Conservation (phyloP, 2,797 vertebrate species). For the Lophius americanus region DNA sequence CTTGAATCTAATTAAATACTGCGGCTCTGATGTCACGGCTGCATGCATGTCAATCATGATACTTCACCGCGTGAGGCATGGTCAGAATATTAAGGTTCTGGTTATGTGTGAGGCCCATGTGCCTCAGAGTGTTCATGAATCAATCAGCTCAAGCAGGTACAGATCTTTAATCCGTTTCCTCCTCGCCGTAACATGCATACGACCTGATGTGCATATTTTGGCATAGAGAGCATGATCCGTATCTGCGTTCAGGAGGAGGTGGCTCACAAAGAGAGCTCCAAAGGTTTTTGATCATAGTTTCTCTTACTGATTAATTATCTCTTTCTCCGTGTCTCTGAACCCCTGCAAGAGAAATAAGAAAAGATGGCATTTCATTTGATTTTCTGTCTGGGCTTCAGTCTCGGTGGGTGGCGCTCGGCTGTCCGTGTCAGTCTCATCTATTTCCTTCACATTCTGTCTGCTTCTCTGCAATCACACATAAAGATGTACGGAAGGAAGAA, state of each 20-base stretch:
- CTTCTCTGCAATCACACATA: background rate
- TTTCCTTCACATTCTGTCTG: conserved; percentile 11
- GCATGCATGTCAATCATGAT: conserved; percentile 35
- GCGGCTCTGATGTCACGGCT: conserved; percentile 33
- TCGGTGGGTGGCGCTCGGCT: background rate
- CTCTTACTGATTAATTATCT: conserved; percentile 20
- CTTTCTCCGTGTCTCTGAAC: conserved; percentile 6
- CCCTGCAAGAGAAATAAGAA: background rate
- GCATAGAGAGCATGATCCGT: conserved; percentile 6
- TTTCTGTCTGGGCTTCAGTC: conserved; percentile 7
- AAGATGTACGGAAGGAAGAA: background rate
- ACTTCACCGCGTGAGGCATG: conserved; percentile 18
- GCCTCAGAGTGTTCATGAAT: conserved; percentile 13
- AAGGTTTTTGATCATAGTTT: conserved; percentile 24
- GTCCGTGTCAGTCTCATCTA: conserved; percentile 9
- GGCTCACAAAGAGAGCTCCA: background rate
- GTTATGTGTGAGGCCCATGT: conserved; percentile 10
- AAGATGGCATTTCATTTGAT: conserved; percentile 29
- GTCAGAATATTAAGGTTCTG: conserved; percentile 24
- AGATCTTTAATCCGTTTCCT: conserved; percentile 10
- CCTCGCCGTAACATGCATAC: background rate
- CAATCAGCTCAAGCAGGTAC: conserved; percentile 29
- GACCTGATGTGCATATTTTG: conserved; percentile 1
- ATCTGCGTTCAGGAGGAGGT: conserved; percentile 33
- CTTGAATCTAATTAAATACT: conserved; percentile 50